Evolutionary conservation across 2,888 invertebrate species (phyloP), one percentile per base, ranked within the genome.

Genomic region (Epirrhoe alternata): DNA sequence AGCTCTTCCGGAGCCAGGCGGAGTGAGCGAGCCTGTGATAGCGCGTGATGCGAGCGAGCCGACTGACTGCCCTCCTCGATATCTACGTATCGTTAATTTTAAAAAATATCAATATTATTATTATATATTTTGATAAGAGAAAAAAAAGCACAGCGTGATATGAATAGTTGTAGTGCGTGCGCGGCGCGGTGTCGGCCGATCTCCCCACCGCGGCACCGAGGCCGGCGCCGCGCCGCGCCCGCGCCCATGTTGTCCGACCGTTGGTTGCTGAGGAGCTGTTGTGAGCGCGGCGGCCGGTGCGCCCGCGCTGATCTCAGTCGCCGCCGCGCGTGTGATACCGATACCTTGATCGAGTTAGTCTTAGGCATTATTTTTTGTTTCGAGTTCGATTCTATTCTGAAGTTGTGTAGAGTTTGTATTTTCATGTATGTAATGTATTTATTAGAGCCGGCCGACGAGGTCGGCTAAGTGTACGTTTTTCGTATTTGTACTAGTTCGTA

Each of bases 1-100:
- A 98, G 93, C 94, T 98, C 79, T 98, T 98, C 94, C 94, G 97
- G 84, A 96, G 96, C 81, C 95, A 94, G 85, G 94, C 95, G 77
- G 91, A 93, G 85, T 92, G 86, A 90, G 84, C 24, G 69, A 55
- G 80, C 77, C 78, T 81, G 85, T 82, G 85, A 80, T 79, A 81
- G 79, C 81, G 85, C 86, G 84, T 72, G 86, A 80, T 84, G 86
- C 86, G 87, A 84, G 89, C 86, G 87, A 86, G 89, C 87, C 86
- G 90, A 90, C 89, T 87, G 90, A 89, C 89, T 88, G 88, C 90
- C 90, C 91, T 89, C 90, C 90, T 89, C 90, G 91, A 89, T 86
- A 85, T 90, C 89, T 89, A 88, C 92, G 92, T 90, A 90, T 90
- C 90, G 89, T 90, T 91, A 89, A 74, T 87, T 92, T 91, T 88